Evolutionary conservation across 1,140 invertebrate species (phyloP).

Genomic region (Planococcus citri): DNA sequence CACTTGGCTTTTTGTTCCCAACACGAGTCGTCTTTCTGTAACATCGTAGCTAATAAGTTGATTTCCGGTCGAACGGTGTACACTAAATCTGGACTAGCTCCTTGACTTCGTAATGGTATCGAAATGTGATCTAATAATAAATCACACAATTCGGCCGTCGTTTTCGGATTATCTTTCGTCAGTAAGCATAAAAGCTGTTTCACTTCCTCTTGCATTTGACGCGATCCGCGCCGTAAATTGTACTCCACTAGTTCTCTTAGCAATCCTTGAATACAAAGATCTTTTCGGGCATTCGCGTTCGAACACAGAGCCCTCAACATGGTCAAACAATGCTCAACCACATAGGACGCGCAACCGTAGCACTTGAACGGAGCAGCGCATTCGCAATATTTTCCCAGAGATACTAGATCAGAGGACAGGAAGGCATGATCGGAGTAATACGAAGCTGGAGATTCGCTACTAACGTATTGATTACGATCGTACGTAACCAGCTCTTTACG

Average conservation of each 20-base stretch:
- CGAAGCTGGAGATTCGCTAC: constrained; percentile 23
- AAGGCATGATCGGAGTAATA: constrained; percentile 21
- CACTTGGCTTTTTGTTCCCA: constrained; percentile 81
- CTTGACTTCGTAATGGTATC: constrained; percentile 53
- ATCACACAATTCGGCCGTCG: constrained; percentile 72
- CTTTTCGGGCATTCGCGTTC: constrained; percentile 58
- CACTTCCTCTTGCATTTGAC: constrained; percentile 70
- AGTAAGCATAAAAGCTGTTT: constrained; percentile 75
- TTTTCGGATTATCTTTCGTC: constrained; percentile 76
- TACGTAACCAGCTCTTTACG: constrained; percentile 83
- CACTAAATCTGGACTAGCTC: constrained; percentile 53
- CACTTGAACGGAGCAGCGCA: constrained; percentile 38
- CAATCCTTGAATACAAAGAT: constrained; percentile 72
- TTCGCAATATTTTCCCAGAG: neutral
- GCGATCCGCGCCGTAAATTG: constrained; percentile 68
- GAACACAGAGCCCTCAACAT: constrained; percentile 81
- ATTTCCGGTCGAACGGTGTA: constrained; percentile 75
- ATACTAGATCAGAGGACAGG: constrained; percentile 7
- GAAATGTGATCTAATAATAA: constrained; percentile 71
- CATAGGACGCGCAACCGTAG: constrained; percentile 72
- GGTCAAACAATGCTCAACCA: constrained; percentile 87
- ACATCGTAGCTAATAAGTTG: constrained; percentile 67
- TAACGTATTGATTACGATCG: constrained; percentile 64
- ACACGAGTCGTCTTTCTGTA: constrained; percentile 85
- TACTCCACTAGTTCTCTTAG: constrained; percentile 82